phyloP scores from a whole-genome alignment of 2,888 invertebrate species.

The Chouioia cunea region DNA sequence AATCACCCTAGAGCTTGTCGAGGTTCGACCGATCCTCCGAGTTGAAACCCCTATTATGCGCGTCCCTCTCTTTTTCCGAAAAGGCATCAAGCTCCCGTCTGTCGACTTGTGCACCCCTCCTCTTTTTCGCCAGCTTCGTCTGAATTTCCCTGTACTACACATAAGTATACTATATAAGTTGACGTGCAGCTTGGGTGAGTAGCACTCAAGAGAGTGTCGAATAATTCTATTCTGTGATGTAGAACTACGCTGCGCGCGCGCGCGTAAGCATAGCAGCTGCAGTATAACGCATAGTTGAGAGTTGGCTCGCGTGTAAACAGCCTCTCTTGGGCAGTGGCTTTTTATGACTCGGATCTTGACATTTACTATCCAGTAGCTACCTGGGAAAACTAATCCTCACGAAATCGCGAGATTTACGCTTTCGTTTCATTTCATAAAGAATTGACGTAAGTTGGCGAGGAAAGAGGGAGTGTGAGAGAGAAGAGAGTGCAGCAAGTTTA shows the following conservation, averaged over 20 bases:
- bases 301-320: constrained; percentile 48
- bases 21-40: neutral
- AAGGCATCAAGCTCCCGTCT: neutral
- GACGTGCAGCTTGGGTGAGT: neutral
- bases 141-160: constrained; percentile 29
- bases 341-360: constrained; percentile 51
- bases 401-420: constrained; percentile 51
- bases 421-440: constrained; percentile 37
- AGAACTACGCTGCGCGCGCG: constrained; percentile 24
- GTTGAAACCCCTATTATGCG: constrained; percentile 18
- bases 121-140: constrained; percentile 32
- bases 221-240: constrained; percentile 26
- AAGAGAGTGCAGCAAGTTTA: neutral
- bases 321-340: constrained; percentile 39
- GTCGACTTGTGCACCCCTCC: neutral
- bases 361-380: constrained; percentile 52
- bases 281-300: constrained; percentile 41
- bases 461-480: neutral
- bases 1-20: constrained; percentile 29
- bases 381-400: constrained; percentile 54
- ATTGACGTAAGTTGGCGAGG: neutral
- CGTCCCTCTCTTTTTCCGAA: neutral
- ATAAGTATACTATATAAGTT: no score
- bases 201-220: constrained; percentile 13
- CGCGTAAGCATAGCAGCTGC: constrained; percentile 46